Conservation (phyloP, 2,888 invertebrate species). For the Suillia variegata region DNA sequence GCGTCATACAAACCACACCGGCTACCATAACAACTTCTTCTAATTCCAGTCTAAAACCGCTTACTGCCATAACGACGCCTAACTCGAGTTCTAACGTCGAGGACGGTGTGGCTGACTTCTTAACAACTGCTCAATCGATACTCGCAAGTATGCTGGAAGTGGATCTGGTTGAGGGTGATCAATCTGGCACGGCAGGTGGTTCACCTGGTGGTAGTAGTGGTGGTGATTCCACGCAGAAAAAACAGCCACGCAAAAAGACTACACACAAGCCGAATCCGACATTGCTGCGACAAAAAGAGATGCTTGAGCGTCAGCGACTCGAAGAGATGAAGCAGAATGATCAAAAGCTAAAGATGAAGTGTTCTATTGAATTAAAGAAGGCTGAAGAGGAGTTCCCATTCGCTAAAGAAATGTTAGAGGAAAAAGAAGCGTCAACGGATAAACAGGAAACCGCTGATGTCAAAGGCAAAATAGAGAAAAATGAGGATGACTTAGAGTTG, state of each 20-base stretch:
- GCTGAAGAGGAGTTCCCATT: slow-evolving; percentile 49
- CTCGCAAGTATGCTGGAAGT: slow-evolving; percentile 58
- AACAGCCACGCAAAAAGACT: slow-evolving; percentile 58
- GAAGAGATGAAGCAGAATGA: slow-evolving; percentile 54
- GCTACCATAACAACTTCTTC: slow-evolving; percentile 31
- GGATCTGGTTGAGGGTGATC: slow-evolving; percentile 44
- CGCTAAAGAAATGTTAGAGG: slow-evolving; percentile 45
- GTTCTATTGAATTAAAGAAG: slow-evolving; percentile 43
- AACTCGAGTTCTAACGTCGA: not conserved
- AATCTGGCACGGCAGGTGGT: slow-evolving; percentile 4
- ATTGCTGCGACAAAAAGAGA: slow-evolving; percentile 48
- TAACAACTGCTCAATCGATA: slow-evolving; percentile 44
- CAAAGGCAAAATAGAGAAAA: not conserved
- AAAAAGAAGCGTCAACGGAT: not conserved
- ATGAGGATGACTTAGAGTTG: not conserved
- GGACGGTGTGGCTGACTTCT: slow-evolving; percentile 21
- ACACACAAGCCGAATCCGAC: slow-evolving; percentile 59
- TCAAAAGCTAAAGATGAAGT: slow-evolving; percentile 53
- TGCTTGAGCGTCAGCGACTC: slow-evolving; percentile 52
- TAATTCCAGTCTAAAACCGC: slow-evolving; percentile 22
- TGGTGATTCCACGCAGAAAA: slow-evolving; percentile 33
- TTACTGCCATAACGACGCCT: not conserved
- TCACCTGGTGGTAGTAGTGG: slow-evolving; percentile 24
- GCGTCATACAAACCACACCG: slow-evolving; percentile 12
- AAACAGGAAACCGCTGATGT: not conserved